phyloP scores from a whole-genome alignment of 2,888 invertebrate species.

The Abrostola triplasia region DNA sequence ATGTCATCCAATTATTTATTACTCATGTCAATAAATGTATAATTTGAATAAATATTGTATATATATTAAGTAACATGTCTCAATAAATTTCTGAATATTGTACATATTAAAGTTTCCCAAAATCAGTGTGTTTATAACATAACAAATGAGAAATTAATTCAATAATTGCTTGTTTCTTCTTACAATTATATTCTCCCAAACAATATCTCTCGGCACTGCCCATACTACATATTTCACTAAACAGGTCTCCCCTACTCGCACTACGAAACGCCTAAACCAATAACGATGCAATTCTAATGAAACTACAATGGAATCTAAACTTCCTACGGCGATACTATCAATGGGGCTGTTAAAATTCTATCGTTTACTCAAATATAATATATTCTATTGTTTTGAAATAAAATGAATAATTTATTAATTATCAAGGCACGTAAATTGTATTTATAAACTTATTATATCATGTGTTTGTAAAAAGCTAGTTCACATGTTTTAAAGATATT shows the following conservation, averaged over 20 bases:
- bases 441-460: conserved; percentile 44
- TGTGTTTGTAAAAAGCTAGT: conserved; percentile 47
- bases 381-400: conserved; percentile 18
- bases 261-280: conserved; percentile 35
- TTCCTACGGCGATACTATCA: conserved; percentile 41
- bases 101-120: too few species aligned
- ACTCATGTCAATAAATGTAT: neutral
- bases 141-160: neutral
- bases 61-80: neutral
- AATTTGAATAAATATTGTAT: neutral
- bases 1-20: neutral
- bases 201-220: neutral
- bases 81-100: neutral
- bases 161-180: neutral
- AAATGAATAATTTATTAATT: conserved; percentile 41
- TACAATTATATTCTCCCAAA: neutral
- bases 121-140: neutral
- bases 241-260: conserved; percentile 9
- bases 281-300: conserved; percentile 33
- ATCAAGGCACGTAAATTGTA: conserved; percentile 60
- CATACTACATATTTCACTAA: conserved; percentile 1
- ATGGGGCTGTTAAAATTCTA: conserved; percentile 33
- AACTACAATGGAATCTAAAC: conserved; percentile 41
- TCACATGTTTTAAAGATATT: conserved; percentile 13
- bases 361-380: neutral